Percentiles rank a stretch among this genome's conserved stretches.
phyloP scores from a whole-genome alignment of 2,113 vertebrate genomes.

The Sturnus vulgaris region DNA sequence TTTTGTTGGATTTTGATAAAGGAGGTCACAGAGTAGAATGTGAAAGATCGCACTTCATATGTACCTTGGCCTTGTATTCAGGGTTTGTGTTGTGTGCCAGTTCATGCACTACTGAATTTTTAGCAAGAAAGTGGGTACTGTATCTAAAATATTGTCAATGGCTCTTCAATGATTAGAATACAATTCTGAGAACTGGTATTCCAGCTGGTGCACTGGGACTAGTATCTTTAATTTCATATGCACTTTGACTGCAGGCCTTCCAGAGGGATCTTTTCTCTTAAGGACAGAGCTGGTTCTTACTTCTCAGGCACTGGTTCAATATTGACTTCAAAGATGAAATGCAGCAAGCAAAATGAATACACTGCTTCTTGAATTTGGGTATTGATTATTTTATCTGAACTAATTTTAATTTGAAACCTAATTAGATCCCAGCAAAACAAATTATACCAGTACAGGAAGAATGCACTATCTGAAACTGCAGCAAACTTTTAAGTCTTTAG shows the following conservation, averaged over 20 bases:
- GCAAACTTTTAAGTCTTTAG: neutral
- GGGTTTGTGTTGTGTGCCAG: neutral
- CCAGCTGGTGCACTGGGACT: neutral
- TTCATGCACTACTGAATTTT: neutral
- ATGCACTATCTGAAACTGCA: neutral
- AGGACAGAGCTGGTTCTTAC: neutral
- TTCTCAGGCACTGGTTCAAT: neutral
- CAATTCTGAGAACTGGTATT: neutral
- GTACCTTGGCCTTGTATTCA: neutral
- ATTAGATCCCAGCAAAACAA: neutral
- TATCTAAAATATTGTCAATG: neutral
- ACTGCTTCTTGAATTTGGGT: neutral
- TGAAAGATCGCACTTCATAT: neutral
- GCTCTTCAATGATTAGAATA: neutral
- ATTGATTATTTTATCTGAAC: neutral
- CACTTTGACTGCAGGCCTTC: neutral
- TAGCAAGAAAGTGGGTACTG: neutral
- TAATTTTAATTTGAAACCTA: neutral
- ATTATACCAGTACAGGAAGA: neutral
- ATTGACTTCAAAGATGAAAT: neutral
- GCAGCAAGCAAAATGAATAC: neutral
- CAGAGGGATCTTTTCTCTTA: neutral
- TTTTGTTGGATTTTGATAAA: neutral
- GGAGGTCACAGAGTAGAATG: neutral
- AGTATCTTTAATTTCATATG: neutral